Percentiles rank a stretch among this genome's conserved stretches.
phyloP scores from a whole-genome alignment of 2,113 vertebrate genomes.

The Promerops cafer region DNA sequence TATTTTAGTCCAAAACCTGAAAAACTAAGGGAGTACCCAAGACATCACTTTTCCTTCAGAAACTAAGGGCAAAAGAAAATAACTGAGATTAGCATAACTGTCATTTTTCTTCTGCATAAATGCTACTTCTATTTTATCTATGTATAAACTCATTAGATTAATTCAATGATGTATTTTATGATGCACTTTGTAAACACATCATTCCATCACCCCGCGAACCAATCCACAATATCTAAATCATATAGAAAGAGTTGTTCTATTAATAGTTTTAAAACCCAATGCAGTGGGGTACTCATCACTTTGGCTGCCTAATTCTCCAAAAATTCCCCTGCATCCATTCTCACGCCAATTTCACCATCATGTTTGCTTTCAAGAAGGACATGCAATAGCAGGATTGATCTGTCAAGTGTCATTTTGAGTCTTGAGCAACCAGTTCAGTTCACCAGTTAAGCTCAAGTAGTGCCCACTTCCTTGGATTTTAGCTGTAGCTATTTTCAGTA shows the following conservation, averaged over 20 bases:
- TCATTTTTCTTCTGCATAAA: neutral
- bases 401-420: neutral
- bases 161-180: neutral
- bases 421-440: neutral
- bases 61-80: neutral
- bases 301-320: neutral
- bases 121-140: neutral
- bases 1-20: neutral
- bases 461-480: neutral
- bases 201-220: accelerated
- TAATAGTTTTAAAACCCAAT: neutral
- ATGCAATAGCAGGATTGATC: neutral
- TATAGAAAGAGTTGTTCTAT: neutral
- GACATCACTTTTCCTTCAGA: neutral
- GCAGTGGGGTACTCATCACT: neutral
- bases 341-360: neutral
- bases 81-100: neutral
- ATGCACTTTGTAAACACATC: neutral
- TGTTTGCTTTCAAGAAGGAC: neutral
- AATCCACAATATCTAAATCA: neutral
- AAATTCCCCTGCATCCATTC: neutral
- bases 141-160: neutral
- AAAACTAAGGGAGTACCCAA: neutral
- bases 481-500: neutral
- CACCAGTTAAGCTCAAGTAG: neutral